Conservation (phyloP, 2,888 invertebrate species). For the Brachyopa scutellaris region DNA sequence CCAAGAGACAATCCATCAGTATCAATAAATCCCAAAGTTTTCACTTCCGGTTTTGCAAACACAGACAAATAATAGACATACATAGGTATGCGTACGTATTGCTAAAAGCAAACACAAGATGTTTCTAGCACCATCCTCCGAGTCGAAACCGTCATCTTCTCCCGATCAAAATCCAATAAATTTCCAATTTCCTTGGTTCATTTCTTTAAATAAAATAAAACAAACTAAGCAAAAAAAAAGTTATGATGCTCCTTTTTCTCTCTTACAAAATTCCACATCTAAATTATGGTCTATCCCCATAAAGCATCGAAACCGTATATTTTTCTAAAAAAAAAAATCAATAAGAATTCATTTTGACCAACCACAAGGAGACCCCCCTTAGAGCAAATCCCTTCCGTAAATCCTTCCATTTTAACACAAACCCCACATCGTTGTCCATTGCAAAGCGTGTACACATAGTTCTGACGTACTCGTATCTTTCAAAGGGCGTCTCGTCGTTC, state of each 20-base stretch:
- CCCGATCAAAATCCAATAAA: constrained; percentile 40
- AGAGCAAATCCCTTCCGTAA: constrained; percentile 33
- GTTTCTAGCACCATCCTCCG: background rate
- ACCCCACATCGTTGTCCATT: constrained; percentile 7
- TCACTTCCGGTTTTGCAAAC: constrained; percentile 16
- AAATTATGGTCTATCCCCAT: background rate
- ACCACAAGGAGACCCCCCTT: constrained; percentile 26
- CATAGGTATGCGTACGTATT: no score
- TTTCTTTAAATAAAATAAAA: background rate
- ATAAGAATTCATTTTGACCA: constrained; percentile 45
- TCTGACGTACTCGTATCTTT: constrained; percentile 24
- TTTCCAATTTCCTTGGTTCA: constrained; percentile 18
- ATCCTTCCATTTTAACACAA: constrained; percentile 35
- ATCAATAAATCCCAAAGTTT: constrained; percentile 6
- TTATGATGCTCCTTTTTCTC: no score
- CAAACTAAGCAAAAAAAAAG: background rate
- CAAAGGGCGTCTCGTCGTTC: constrained; percentile 34
- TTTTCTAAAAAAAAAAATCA: constrained; percentile 31
- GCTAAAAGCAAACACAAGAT: background rate
- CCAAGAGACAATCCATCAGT: background rate
- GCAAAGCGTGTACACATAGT: constrained; percentile 1
- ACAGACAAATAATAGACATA: background rate
- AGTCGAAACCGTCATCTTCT: background rate
- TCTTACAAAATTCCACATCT: background rate
- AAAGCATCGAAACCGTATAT: constrained; percentile 10